A percentile compares a stretch with the other conserved stretches of the same genome.
These are phyloP conservation scores for Cnemophilus loriae DNA, from an alignment of 2,113 vertebrate genomes.

Conservation along the genomic window DNA sequence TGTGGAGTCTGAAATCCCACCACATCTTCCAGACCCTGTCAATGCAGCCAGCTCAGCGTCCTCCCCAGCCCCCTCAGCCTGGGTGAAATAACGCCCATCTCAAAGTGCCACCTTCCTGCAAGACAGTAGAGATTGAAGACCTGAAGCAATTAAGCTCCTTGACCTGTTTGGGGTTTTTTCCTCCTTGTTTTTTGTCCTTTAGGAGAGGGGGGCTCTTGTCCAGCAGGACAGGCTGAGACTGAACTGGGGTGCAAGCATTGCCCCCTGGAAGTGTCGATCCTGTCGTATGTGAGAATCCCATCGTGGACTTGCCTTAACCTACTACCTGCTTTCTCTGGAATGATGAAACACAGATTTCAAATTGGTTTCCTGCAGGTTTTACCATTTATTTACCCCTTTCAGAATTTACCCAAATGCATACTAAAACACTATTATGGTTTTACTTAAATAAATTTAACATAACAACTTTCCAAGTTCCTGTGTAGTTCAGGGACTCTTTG, in stretches of 20 bases:
- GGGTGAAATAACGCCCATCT: fast-evolving
- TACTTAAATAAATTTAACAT: not conserved
- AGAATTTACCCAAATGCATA: not conserved
- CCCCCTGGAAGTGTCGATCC: not conserved
- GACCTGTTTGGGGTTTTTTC: not conserved
- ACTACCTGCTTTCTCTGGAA: not conserved
- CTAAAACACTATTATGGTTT: not conserved
- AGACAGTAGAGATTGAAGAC: not conserved
- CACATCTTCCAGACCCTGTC: not conserved
- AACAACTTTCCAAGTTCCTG: not conserved
- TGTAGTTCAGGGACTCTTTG: not conserved
- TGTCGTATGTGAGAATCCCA: fast-evolving
- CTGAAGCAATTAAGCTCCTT: not conserved
- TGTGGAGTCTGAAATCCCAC: not conserved
- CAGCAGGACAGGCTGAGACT: not conserved
- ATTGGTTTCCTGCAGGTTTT: not conserved
- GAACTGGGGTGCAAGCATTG: not conserved
- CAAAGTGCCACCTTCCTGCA: not conserved
- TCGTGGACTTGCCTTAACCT: not conserved
- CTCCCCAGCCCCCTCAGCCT: not conserved
- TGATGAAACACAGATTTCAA: not conserved
- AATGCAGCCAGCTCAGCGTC: not conserved
- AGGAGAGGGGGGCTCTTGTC: not conserved
- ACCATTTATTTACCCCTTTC: not conserved
- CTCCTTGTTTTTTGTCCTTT: not conserved